Evolutionary conservation across 2,797 vertebrate genomes (phyloP).

Genomic region (Chelmon rostratus): DNA sequence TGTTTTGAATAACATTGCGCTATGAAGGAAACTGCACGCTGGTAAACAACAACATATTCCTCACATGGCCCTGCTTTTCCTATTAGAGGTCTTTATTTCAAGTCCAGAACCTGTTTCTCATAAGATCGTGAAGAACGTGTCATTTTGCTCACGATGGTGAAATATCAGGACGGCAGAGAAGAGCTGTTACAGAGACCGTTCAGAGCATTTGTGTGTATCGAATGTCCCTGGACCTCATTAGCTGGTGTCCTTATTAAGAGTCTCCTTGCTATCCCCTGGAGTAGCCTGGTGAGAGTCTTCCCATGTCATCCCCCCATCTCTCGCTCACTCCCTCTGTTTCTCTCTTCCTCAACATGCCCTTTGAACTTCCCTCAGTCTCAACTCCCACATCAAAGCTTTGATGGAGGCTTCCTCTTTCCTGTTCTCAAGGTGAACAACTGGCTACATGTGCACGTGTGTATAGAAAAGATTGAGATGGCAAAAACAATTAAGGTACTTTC

Average conservation of each 20-base stretch:
- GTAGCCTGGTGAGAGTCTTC: conserved; percentile 53
- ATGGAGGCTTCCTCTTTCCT: conserved; percentile 73
- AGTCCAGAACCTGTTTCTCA: conserved; percentile 62
- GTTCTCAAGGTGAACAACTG: conserved; percentile 74
- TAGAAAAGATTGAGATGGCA: conserved; percentile 5
- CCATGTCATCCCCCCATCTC: conserved; percentile 52
- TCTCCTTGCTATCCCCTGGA: conserved; percentile 74
- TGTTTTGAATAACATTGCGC: conserved; percentile 79
- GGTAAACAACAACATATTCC: conserved; percentile 74
- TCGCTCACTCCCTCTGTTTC: conserved; percentile 63
- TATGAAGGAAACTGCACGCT: conserved; percentile 65
- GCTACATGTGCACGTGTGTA: conserved; percentile 36
- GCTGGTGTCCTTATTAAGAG: conserved; percentile 78
- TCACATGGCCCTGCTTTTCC: conserved; percentile 66
- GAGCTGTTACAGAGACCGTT: conserved; percentile 21
- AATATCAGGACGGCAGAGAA: conserved; percentile 25
- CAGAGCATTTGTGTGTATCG: conserved; percentile 36
- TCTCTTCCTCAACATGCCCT: conserved; percentile 69
- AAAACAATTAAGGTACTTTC: conserved; percentile 13
- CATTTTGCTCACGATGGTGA: conserved; percentile 40
- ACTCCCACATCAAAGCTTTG: conserved; percentile 79
- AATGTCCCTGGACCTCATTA: conserved; percentile 76
- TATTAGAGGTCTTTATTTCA: conserved; percentile 54
- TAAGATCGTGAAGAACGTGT: conserved; percentile 40
- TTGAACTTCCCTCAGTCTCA: conserved; percentile 78